Base-by-base conservation (phyloP, 2,113 vertebrate species). In the Clinocottus analis region DNA sequence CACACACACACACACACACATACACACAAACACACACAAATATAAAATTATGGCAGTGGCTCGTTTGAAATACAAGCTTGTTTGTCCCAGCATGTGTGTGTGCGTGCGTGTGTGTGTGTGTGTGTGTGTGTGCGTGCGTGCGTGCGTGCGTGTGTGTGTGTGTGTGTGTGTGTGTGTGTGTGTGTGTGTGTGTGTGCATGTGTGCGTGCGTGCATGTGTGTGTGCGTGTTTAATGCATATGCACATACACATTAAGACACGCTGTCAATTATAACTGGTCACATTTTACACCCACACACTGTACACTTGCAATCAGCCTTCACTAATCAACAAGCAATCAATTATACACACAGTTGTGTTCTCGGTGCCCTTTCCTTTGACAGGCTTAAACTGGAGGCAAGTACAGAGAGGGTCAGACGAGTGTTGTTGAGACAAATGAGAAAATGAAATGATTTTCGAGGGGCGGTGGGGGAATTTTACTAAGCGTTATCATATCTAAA, bases 311-410 rank as follows among this genome's bases (percentile, higher is more conserved):
- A 87, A 83, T 86, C 66, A 80, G 60, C 60, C 25, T 63, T 78
- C 31, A 49, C 72, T 81, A 85, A 86, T 87, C 84, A 87, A 81
- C 79, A 61, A 47, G 73, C 83, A 87, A 89, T 89, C 79, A 82
- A 59, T 81, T 85, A 83, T 31, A 73, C 62, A 73, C 60, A 60
- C 23, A 43, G 70, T 53, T 63, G 47, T 73, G 27, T 63, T 70
- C 21, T n/a, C 59, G 7, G 51, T 43, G 47, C 64, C 49, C 56
- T 79, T 73, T 21, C 39, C 19, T 66, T 68, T 74, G 62, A 64
- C 76, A 59, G 71, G 60, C 33, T 39, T 14, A 83, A n/a, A 63
- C 51, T 12, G 43, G 69, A 70, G 51, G n/a, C 23, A 65, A 47
- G 71, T 49, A 65, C 39, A 78, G 53, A 71, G 63, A 41, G 25